These are phyloP conservation scores for Pseudochirops cupreus DNA, from an alignment of 2,797 vertebrate species.

Conservation along the genomic window DNA sequence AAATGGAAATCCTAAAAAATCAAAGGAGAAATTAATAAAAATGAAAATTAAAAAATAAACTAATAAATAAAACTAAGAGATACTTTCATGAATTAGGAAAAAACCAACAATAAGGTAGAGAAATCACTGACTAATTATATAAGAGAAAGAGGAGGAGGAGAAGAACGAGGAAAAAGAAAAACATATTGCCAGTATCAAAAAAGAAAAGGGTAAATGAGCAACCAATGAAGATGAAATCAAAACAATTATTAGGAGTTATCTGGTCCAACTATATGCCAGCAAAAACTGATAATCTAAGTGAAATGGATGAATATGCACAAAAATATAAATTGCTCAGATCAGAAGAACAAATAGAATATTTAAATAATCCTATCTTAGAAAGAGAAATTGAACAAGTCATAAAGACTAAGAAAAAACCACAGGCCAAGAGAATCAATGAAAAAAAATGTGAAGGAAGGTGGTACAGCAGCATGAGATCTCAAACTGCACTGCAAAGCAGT, in stretches of 20 bases:
- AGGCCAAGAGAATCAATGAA: no score
- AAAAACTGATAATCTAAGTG: background rate
- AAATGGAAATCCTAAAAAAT: slow-evolving; percentile 12
- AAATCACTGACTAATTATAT: slow-evolving; percentile 14
- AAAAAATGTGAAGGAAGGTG: no score
- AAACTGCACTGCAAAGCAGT: no score
- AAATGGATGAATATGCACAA: background rate
- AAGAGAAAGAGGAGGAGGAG: background rate
- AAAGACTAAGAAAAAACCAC: no score
- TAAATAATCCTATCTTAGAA: no score
- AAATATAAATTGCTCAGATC: no score
- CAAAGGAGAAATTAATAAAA: slow-evolving; percentile 12
- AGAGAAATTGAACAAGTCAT: no score
- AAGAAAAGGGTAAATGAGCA: background rate
- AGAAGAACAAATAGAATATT: no score
- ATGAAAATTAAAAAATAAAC: slow-evolving; percentile 26
- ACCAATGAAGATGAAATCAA: no score
- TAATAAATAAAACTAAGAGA: slow-evolving; percentile 8
- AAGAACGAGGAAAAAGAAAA: background rate
- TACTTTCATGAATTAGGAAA: slow-evolving; percentile 6
- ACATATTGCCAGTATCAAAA: slow-evolving; percentile 5
- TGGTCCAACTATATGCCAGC: background rate
- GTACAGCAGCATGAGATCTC: no score
- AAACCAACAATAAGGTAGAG: background rate
- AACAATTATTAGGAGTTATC: no score